Evolutionary conservation across 2,888 invertebrate genomes (phyloP), one percentile per base, ranked within the genome.

Genomic region (Leucoma salicis): DNA sequence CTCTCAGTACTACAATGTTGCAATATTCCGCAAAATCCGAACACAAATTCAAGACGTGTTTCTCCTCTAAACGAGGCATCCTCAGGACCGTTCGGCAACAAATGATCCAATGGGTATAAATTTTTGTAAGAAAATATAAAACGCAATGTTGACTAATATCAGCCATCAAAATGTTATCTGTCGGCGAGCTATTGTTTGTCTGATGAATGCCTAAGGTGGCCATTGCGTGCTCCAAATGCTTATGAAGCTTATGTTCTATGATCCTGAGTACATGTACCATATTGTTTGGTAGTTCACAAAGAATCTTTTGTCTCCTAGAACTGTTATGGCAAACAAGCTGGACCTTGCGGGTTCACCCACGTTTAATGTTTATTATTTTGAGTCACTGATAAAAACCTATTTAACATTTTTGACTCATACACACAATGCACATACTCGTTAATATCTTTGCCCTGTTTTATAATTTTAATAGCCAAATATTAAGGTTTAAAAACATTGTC

Each of bases 151-250:
- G 53, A 63, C 51, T 60, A 64, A 65, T 65, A n/a, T n/a, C n/a
- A n/a, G 53, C 14, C 41, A 73, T 71, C 59, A 71, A 63, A 70
- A 79, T 74, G 66, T 61, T 78, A 75, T 75, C 74, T 62, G 37
- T 40, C 16, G 45, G 45, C 46, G 42, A 66, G 51, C 73, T 56
- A 77, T 82, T 83, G 83, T 83, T 72, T 71, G 65, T 59, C 49
- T 39, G 42, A 27, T 68, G 61, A 67, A 70, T 68, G 69, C 60
- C 64, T 76, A 74, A 80, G 73, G 68, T 70, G 74, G 65, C 67
- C 61, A 63, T 84, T 71, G 85, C 85, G 82, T 85, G 84, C 55
- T 68, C 49, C 56, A 55, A 53, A 52, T 63, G 58, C 65, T 78
- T 70, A 71, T 58, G 15, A 15, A 15, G 63, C 52, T 57, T 46